phyloP scores from a whole-genome alignment of 2,888 invertebrate genomes.

The Heliconius ethilla region DNA sequence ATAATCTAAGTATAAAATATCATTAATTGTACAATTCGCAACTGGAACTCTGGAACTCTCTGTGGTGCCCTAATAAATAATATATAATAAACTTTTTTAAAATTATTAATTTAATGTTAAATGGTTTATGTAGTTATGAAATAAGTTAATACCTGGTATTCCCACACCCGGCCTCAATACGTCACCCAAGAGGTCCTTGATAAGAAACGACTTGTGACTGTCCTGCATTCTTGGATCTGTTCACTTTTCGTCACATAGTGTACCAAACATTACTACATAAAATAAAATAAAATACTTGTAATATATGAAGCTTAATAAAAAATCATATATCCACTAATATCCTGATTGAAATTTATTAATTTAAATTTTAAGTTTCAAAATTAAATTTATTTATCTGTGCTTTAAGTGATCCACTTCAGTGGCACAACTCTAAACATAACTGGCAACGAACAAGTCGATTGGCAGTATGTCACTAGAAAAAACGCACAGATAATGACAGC shows the following conservation, averaged over 20 bases:
- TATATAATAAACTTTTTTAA: too few species aligned
- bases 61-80: too few species aligned
- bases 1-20: too few species aligned
- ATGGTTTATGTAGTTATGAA: too few species aligned
- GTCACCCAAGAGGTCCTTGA: slow-evolving; percentile 91
- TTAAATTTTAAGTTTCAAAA: not conserved
- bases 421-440: slow-evolving; percentile 14
- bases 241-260: slow-evolving; percentile 30
- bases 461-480: slow-evolving; percentile 43
- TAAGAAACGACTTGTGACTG: slow-evolving; percentile 90
- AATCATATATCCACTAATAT: not conserved
- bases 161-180: slow-evolving; percentile 76
- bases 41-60: too few species aligned
- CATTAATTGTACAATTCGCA: too few species aligned
- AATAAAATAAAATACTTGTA: not conserved
- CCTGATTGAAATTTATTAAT: not conserved
- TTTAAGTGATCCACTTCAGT: not conserved
- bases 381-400: not conserved
- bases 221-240: slow-evolving; percentile 79
- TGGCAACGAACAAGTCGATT: slow-evolving; percentile 37
- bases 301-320: slow-evolving; percentile 4
- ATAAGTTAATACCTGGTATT: slow-evolving; percentile 28
- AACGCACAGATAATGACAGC: slow-evolving; percentile 50
- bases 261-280: not conserved
- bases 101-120: too few species aligned